Base-by-base conservation (phyloP, 2,888 invertebrate species). In the Lottia gigantea region DNA sequence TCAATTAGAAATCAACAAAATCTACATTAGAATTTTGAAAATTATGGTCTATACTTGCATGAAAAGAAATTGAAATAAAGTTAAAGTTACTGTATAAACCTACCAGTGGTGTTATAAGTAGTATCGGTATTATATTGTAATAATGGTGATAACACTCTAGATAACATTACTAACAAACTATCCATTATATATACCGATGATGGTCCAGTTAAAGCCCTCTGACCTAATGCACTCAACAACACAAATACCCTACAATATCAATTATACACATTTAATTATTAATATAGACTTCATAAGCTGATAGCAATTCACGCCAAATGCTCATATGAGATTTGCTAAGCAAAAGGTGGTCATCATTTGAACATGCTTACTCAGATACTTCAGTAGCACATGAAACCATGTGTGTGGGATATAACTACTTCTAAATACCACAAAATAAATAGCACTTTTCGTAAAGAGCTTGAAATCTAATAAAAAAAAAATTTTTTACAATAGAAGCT, bases 151-250 rank as follows among this genome's bases (percentile, higher is more conserved):
- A 88, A 77, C 25, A 87, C 84, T 67, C 92, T 92, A 72, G 92
- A 91, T 65, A 88, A 76, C 79, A 88, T 82, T 7, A 76, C 77
- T 67, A 88, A 78, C 19, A 87, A 72, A 72, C 85, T 86, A 70
- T 87, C 86, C 76, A 88, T 81, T 45, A 87, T 83, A 64, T 78
- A 77, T 25, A 82, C 78, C 25, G 86, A 82, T 76, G 81, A 80
- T 8, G 83, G 81, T 31, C 86, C 84, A 66, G 80, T 79, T 82
- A 94, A 90, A 74, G 93, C 94, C 86, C 94, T 94, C 82, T 95
- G 94, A 70, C 94, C 94, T 90, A 97, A 91, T 89, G 95, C 95
- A 76, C 95, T 94, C 76, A 96, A 90, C 73, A 96, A 90, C 78
- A 96, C 93, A 84, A 97, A 95, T 74, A 96, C 94, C 83, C 95